These are phyloP conservation scores for Numenius phaeopus DNA, from an alignment of 2,797 vertebrate species.

Conservation along the genomic window DNA sequence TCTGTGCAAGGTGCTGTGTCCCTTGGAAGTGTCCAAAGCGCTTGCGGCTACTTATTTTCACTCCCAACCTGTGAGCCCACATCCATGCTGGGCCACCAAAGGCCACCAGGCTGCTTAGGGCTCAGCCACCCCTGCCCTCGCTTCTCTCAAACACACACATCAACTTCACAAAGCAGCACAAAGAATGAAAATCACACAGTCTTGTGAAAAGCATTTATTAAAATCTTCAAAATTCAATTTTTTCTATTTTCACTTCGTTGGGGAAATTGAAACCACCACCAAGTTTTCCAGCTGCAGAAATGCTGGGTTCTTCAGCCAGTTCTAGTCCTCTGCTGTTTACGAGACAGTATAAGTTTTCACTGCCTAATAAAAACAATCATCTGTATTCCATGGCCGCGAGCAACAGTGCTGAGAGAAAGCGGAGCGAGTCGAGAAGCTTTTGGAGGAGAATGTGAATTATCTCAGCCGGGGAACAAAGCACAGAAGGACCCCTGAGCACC, in stretches of 20 bases:
- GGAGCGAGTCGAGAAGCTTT: not conserved
- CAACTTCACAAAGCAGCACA: not conserved
- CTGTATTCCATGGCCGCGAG: constrained; percentile 34
- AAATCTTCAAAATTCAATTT: not conserved
- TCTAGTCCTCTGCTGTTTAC: constrained; percentile 13
- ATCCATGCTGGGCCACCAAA: rapidly evolving
- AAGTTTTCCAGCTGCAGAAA: constrained; percentile 2
- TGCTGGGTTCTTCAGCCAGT: not conserved
- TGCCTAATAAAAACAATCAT: constrained; percentile 40
- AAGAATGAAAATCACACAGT: not conserved
- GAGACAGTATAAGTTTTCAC: not conserved
- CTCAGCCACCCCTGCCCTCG: not conserved
- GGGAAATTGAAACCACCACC: not conserved
- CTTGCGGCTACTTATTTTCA: not conserved
- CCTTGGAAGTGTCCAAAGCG: rapidly evolving
- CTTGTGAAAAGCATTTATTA: not conserved
- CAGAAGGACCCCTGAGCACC: not conserved
- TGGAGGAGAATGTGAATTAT: constrained; percentile 37
- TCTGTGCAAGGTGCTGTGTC: not conserved
- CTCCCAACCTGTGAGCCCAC: not conserved
- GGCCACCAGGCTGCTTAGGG: not conserved
- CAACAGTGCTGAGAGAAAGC: not conserved
- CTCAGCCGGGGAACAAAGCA: not conserved
- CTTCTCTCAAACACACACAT: rapidly evolving
- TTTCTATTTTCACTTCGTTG: not conserved